These are phyloP conservation scores for Anthoscopus minutus DNA, from an alignment of 2,113 vertebrate genomes.

Conservation along the genomic window DNA sequence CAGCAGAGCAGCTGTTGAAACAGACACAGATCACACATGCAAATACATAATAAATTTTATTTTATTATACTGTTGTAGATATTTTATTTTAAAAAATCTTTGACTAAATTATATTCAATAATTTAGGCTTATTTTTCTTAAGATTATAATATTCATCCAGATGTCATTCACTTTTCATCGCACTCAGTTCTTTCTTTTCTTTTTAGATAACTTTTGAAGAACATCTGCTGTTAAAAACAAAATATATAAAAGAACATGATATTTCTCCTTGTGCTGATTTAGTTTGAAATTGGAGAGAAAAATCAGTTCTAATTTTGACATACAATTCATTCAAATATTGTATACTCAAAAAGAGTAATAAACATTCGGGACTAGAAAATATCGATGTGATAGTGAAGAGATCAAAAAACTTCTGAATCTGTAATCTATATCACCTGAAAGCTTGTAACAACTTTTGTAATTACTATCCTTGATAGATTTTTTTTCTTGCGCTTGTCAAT, in stretches of 20 bases:
- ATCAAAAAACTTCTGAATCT: not conserved
- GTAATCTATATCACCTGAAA: not conserved
- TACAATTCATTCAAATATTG: not conserved
- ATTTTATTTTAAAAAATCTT: not conserved
- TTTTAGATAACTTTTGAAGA: not conserved
- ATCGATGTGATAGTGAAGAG: not conserved
- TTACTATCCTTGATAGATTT: not conserved
- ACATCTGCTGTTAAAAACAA: not conserved
- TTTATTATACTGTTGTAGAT: not conserved
- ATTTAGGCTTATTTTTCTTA: not conserved
- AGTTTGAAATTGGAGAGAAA: not conserved
- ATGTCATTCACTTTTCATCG: not conserved
- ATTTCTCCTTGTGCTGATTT: not conserved
- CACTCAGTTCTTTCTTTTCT: not conserved
- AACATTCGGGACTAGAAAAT: not conserved
- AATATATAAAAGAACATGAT: not conserved
- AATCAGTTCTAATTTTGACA: not conserved
- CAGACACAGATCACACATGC: not conserved
- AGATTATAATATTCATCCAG: not conserved
- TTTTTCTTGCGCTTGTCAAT: not conserved
- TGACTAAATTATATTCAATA: not conserved
- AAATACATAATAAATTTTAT: not conserved
- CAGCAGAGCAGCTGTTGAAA: not conserved
- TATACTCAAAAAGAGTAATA: not conserved
- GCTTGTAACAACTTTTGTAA: not conserved